These are phyloP conservation scores for Styela plicata DNA, from an alignment of 23 tunicate genomes.

Conservation along the genomic window DNA sequence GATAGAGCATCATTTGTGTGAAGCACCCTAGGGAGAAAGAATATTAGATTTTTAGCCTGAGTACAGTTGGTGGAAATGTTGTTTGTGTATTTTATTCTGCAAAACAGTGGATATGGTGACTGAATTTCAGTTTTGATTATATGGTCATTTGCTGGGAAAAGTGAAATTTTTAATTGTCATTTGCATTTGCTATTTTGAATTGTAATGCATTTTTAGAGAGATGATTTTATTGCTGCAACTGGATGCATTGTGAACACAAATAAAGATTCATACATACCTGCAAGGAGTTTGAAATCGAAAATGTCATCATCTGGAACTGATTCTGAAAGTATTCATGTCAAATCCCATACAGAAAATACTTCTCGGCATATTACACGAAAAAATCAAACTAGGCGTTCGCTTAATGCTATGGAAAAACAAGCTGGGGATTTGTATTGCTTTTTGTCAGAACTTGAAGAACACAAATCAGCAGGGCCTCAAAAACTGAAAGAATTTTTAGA, in stretches of 20 bases:
- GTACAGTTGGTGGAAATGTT: no score
- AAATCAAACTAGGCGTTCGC: constrained; percentile 49
- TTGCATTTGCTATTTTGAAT: no score
- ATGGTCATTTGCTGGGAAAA: no score
- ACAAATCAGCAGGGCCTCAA: constrained; percentile 53
- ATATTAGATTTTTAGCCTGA: neutral
- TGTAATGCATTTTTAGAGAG: neutral
- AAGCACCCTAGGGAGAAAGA: neutral
- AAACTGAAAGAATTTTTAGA: constrained; percentile 26
- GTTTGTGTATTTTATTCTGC: no score
- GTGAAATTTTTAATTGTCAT: no score
- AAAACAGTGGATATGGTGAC: no score
- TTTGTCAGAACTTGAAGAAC: constrained; percentile 66
- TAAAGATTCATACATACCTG: neutral
- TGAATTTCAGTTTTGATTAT: no score
- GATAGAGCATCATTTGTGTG: neutral
- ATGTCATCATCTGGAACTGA: neutral
- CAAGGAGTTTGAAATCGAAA: neutral
- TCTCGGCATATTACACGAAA: constrained; percentile 40
- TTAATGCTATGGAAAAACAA: constrained; percentile 84
- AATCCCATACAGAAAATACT: neutral
- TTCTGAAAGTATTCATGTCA: neutral
- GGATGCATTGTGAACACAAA: neutral
- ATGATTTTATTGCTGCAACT: neutral
- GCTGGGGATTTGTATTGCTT: constrained; percentile 68